Evolutionary conservation across 2,888 invertebrate genomes (phyloP), one percentile per base, ranked within the genome.

Genomic region (Troides helena): DNA sequence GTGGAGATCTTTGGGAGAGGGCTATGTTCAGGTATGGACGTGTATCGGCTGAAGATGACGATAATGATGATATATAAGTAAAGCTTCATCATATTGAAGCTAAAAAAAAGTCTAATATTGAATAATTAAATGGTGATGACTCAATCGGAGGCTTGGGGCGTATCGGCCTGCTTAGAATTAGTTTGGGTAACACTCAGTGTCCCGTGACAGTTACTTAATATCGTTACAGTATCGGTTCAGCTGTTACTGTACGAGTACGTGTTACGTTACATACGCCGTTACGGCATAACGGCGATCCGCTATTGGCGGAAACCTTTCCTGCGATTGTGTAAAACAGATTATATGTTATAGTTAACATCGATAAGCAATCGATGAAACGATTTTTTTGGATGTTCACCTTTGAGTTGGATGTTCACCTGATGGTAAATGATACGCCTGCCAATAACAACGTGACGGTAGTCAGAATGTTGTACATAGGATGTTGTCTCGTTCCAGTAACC

Each of bases 131-230:
- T 1, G 0, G 50, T 30, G 25, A 58, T 70, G 66, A 67, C 63
- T 66, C 63, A 70, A 70, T 63, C 50, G 25, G 46, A 62, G 21
- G 58, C 39, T 67, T n/a, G 0, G 39, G 62, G 39, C 70, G 62
- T 70, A 56, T 66, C 70, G 63, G 25, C 56, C 62, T 30, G 46
- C 43, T 46, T 58, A 62, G 30, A 68, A 68, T 63, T 6, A 67
- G 66, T 70, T 67, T 70, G 67, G 53, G 62, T 67, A 50, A n/a
- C 18, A 39, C 23, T 46, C 63, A 63, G 66, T 70, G 53, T 70
- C 63, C 70, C 70, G 70, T 63, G 53, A 67, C 70, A 62, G 67
- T 70, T 70, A 67, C 70, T 61, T 67, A 70, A 70, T 70, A 56
- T 59, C 17, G 30, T 62, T 65, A 69, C 65, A 69, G 21, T 69